phyloP scores from a whole-genome alignment of 2,113 vertebrate species.

The Oreamnos americanus region DNA sequence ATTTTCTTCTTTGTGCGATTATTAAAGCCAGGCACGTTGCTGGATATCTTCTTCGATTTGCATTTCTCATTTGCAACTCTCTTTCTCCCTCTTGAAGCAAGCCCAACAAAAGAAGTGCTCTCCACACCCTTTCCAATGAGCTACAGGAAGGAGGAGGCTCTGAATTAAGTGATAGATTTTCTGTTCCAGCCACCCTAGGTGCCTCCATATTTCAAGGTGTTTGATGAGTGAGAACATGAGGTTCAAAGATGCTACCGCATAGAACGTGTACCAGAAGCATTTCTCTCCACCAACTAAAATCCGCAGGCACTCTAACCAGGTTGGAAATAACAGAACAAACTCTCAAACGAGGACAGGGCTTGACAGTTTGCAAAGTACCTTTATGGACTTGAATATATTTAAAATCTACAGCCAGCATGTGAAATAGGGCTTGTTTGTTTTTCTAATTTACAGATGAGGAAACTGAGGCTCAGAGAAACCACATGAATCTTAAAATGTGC shows the following conservation, averaged over 20 bases:
- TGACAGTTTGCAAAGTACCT: not conserved
- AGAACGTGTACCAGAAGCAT: constrained; percentile 47
- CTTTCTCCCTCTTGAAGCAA: not conserved
- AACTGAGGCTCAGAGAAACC: not conserved
- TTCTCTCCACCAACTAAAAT: constrained; percentile 10
- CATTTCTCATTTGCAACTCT: constrained; percentile 36
- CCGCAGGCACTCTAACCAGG: not conserved
- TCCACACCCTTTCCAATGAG: not conserved
- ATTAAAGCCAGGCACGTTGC: not conserved
- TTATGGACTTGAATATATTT: not conserved
- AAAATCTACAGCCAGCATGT: not conserved
- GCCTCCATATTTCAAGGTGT: constrained; percentile 33
- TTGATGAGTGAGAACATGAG: constrained; percentile 63
- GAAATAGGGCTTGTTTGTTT: not conserved
- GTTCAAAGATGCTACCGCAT: not conserved
- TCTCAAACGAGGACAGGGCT: not conserved
- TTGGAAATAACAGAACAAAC: not conserved
- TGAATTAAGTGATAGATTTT: constrained; percentile 29
- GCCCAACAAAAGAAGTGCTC: constrained; percentile 14
- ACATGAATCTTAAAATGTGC: not conserved
- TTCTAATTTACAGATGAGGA: not conserved
- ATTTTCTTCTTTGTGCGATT: not conserved
- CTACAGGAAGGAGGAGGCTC: not conserved
- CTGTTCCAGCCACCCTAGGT: not conserved
- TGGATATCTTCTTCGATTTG: not conserved